Conservation (phyloP, 2,888 invertebrate species). For the Willowsia nigromaculata region DNA sequence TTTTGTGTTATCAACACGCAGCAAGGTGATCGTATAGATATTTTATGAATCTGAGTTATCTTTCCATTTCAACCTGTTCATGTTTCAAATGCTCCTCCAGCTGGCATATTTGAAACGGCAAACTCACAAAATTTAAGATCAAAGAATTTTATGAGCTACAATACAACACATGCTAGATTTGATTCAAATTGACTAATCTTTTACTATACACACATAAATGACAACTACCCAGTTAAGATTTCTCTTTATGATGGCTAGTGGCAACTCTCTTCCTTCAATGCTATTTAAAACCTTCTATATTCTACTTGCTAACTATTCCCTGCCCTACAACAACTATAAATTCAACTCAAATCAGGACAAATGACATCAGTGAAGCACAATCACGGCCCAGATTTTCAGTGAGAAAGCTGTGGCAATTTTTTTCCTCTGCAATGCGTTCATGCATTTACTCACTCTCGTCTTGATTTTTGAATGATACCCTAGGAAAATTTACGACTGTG, state of each 20-base stretch:
- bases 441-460: neutral
- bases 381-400: constrained; percentile 19
- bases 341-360: constrained; percentile 23
- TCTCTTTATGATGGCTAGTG: too few relatives aligned
- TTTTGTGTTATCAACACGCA: constrained; percentile 15
- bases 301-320: neutral
- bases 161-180: too few relatives aligned
- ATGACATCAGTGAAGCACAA: constrained; percentile 1
- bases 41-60: neutral
- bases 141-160: too few relatives aligned
- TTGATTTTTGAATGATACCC: neutral
- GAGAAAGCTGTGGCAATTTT: constrained; percentile 39
- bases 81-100: neutral
- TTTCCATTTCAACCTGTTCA: neutral
- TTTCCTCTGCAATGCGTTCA: neutral
- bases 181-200: too few relatives aligned
- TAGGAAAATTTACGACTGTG: neutral
- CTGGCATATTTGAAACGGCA: neutral
- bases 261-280: too few relatives aligned
- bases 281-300: too few relatives aligned
- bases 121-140: too few relatives aligned
- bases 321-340: constrained; percentile 28
- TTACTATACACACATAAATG: too few relatives aligned
- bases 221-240: neutral
- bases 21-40: neutral